These are phyloP conservation scores for Cartodere bifasciata DNA, from an alignment of 2,888 invertebrate genomes.

Conservation along the genomic window DNA sequence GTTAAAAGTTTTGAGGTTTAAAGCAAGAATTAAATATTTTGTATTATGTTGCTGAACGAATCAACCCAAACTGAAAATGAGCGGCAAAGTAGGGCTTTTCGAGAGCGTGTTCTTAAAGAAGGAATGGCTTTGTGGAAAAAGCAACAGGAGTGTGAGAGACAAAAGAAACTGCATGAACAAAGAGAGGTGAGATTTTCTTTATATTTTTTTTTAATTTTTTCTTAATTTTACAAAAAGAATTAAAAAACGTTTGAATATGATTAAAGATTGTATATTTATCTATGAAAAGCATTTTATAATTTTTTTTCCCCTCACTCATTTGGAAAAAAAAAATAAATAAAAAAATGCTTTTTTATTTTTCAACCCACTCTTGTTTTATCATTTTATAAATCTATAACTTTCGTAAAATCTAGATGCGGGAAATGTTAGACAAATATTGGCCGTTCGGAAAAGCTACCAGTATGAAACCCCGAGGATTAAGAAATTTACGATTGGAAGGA, in stretches of 20 bases:
- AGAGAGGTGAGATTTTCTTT: constrained; percentile 27
- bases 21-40: too few relatives aligned
- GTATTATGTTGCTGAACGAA: constrained; percentile 16
- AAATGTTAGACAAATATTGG: constrained; percentile 58
- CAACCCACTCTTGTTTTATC: constrained; percentile 3
- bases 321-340: too few relatives aligned
- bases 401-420: constrained; percentile 40
- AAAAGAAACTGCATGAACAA: constrained; percentile 27
- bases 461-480: constrained; percentile 40
- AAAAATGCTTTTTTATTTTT: too few relatives aligned
- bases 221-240: too few relatives aligned
- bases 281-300: too few relatives aligned
- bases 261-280: too few relatives aligned
- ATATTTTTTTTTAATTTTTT: too few relatives aligned
- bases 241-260: too few relatives aligned
- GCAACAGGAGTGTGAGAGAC: constrained; percentile 24
- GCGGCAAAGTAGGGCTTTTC: constrained; percentile 16
- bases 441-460: constrained; percentile 53
- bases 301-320: too few relatives aligned
- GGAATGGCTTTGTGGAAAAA: constrained; percentile 26
- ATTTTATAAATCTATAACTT: constrained; percentile 2
- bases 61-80: constrained; percentile 12
- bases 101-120: constrained; percentile 20
- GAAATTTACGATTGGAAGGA: constrained; percentile 53
- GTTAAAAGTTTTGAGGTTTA: too few relatives aligned